Base-by-base conservation (phyloP, 2,888 invertebrate genomes). In the Encarsia formosa region DNA sequence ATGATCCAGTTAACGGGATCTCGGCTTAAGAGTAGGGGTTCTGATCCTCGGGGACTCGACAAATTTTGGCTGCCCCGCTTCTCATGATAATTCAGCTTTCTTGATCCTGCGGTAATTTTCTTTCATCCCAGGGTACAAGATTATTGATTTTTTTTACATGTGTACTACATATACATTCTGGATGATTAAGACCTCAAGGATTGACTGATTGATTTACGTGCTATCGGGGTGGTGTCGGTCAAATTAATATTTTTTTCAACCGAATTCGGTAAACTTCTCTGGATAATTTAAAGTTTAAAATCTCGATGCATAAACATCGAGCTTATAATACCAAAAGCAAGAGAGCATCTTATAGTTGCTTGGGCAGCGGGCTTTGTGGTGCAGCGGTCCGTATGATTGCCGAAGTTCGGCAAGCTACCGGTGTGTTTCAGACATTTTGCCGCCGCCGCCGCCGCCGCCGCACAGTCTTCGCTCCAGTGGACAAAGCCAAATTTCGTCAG, bases 1-100 rank as follows among this genome's bases (percentile, higher is more conserved):
- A 65, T 72, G 66, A 71, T 72, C 70, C 67, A 50, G 67, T 69
- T 71, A 71, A 70, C 69, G 64, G 70, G 70, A 72, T 72, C 68
- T 68, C 60, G 64, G 60, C 62, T 64, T 61, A 63, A 57, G 60
- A 29, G 52, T 40, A 66, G 69, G 65, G 65, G 66, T 65, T 65
- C 43, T 31, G 42, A 13, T 70, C 71, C 71, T 66, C 56, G 48
- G 72, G 68, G 70, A 71, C 59, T 49, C 49, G n/a, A n/a, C 43
- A 57, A 58, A 58, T 54, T 58, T 49, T 42, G 37, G 43, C 39
- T 41, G 56, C 29, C 37, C 20, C 19, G 26, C 11, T 5, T 26
- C n/a, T n/a, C n/a, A n/a, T n/a, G n/a, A n/a, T n/a, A n/a, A n/a
- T n/a, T n/a, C n/a, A n/a, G n/a, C n/a, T n/a, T n/a, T n/a, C n/a